Evolutionary conservation across 1,140 invertebrate species (phyloP).

Genomic region (Penaeus chinensis): DNA sequence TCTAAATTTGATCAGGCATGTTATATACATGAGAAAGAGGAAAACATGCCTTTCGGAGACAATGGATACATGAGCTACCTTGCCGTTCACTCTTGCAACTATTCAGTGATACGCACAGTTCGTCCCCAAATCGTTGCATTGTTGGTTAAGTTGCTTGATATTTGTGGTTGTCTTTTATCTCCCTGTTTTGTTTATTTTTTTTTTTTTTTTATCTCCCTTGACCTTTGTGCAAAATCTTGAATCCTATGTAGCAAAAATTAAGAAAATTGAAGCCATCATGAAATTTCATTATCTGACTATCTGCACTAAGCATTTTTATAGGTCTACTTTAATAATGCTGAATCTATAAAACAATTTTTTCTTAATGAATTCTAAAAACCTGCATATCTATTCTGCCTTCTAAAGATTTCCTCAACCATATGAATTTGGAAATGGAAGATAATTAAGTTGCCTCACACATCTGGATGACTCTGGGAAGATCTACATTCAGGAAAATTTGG

Average conservation of each 20-base stretch:
- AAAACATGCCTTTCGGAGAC: constrained; percentile 5
- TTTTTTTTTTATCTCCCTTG: background rate
- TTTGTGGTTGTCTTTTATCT: constrained; percentile 10
- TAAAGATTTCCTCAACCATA: constrained; percentile 25
- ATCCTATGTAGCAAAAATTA: constrained; percentile 25
- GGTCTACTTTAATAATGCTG: constrained; percentile 12
- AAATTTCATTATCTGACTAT: background rate
- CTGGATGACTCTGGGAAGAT: constrained; percentile 45
- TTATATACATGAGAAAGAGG: constrained; percentile 7
- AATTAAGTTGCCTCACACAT: constrained; percentile 19
- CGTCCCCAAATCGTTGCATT: constrained; percentile 31
- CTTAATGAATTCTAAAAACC: background rate
- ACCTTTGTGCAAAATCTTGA: background rate
- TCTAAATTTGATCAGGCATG: background rate
- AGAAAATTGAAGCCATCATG: constrained; percentile 22
- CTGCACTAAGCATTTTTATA: background rate
- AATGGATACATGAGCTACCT: constrained; percentile 19
- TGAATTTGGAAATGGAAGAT: constrained; percentile 43
- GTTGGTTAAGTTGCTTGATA: background rate
- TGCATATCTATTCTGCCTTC: constrained; percentile 25
- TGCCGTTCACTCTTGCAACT: constrained; percentile 17
- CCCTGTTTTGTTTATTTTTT: background rate
- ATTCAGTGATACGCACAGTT: constrained; percentile 25
- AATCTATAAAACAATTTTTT: constrained; percentile 27
- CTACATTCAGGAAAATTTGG: constrained; percentile 36